Conservation (phyloP, 2,888 invertebrate species). For the Brachyopa scutellaris region DNA sequence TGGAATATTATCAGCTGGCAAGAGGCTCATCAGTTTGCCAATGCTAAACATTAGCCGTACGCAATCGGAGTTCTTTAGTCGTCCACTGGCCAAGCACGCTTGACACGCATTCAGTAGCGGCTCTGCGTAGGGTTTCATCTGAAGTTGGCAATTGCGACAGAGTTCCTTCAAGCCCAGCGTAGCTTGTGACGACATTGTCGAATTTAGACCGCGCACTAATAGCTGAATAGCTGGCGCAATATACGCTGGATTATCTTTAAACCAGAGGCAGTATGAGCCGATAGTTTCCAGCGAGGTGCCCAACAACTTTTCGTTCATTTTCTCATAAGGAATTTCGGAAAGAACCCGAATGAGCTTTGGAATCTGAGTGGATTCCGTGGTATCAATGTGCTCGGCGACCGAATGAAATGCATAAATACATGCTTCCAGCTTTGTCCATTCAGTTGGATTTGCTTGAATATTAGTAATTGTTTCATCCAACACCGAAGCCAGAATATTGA, state of each 20-base stretch:
- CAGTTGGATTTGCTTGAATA: conserved; percentile 79
- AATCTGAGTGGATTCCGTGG: conserved; percentile 84
- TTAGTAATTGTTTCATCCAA: conserved; percentile 84
- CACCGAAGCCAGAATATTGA: conserved; percentile 87
- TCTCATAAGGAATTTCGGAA: conserved; percentile 85
- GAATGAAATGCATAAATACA: conserved; percentile 87
- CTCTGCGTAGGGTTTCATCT: conserved; percentile 89
- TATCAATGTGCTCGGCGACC: conserved; percentile 85
- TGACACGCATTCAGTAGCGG: conserved; percentile 89
- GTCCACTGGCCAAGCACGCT: conserved; percentile 83
- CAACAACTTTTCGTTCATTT: conserved; percentile 85
- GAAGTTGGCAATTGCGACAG: conserved; percentile 89
- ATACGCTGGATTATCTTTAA: conserved; percentile 87
- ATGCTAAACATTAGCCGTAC: conserved; percentile 89
- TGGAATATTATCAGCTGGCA: conserved; percentile 86
- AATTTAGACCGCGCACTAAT: conserved; percentile 86
- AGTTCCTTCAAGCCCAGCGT: conserved; percentile 95
- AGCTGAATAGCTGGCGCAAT: conserved; percentile 87
- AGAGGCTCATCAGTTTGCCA: conserved; percentile 87
- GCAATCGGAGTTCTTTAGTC: conserved; percentile 86
- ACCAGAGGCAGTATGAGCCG: conserved; percentile 94
- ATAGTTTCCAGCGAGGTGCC: conserved; percentile 90
- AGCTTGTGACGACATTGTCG: conserved; percentile 89
- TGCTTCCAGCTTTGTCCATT: conserved; percentile 86
- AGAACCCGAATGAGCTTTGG: conserved; percentile 85